phyloP scores from a whole-genome alignment of 1,140 invertebrate species.

The Laupala kohalensis region DNA sequence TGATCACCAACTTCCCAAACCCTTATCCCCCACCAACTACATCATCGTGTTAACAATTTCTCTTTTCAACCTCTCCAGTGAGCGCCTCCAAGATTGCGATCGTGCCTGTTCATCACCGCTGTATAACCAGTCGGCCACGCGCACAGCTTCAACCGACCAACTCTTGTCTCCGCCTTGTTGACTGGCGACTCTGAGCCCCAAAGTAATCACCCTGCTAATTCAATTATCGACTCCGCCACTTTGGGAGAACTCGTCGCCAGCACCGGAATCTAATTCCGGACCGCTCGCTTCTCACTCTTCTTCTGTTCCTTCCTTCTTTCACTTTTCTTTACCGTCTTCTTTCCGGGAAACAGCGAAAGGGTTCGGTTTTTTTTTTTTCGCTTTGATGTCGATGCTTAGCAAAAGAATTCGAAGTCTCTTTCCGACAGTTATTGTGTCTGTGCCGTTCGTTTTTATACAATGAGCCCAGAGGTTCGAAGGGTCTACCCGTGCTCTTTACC shows the following conservation, averaged over 20 bases:
- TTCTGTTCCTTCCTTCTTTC: no score
- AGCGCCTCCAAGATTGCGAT: no score
- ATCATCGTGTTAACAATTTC: no score
- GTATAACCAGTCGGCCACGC: no score
- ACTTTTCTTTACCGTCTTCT: no score
- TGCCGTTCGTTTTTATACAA: background rate
- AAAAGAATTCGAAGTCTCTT: background rate
- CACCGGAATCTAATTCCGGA: background rate
- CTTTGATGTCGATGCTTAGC: background rate
- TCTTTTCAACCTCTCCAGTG: no score
- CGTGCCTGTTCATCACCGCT: no score
- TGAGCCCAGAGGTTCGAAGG: background rate
- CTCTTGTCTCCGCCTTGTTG: background rate
- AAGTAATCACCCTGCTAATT: background rate
- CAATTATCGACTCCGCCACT: background rate
- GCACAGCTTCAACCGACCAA: background rate
- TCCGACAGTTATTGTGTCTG: background rate
- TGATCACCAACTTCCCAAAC: no score
- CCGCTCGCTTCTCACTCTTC: background rate
- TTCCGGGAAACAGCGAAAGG: no score
- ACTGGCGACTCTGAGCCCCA: background rate
- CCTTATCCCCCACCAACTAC: no score
- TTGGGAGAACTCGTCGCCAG: background rate
- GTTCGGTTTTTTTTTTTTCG: background rate
- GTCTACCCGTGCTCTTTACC: background rate